Evolutionary conservation across 2,113 vertebrate genomes (phyloP), one percentile per base, ranked within the genome.

Genomic region (Aythya baeri): DNA sequence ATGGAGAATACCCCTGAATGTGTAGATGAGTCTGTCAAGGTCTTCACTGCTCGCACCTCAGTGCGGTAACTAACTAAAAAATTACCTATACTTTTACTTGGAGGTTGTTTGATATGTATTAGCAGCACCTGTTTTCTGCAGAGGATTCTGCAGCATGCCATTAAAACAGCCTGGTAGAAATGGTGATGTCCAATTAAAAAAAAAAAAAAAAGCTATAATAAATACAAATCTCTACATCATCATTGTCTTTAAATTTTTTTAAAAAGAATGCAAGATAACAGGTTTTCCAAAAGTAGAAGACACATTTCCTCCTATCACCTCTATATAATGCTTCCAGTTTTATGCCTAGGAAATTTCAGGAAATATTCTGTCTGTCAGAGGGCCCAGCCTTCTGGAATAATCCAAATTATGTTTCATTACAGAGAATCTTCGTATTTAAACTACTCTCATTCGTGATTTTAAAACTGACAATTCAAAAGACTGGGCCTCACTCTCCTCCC

Each of bases 381-480:
- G 31, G 11, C 9, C 32, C 43, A 44, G 32, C 18, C 65, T 75
- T 86, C 34, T 92, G 52, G 36, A 96, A 90, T 79, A 91, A 75
- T 78, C 55, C 77, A 90, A 68, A 88, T 68, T 75, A 74, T 44
- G 11, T 90, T 86, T 61, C 43, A 46, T 75, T 70, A 57, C 29
- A 74, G 76, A 81, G 90, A 75, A n/a, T 32, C 32, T 29, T 81
- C 25, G 55, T 90, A 70, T 78, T 90, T 67, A 83, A 94, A 43
- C 49, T 34, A 29, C 8, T 61, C 23, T 91, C 27, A 31, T 83
- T 86, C 52, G n/a, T 65, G 54, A 54, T 68, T 94, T 93, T 90
- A 54, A 90, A 90, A 72, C 27, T 84, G 90, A 27, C 17, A 36
- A 23, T 89, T 92, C 82, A 93, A 76, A 92, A 87, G 44, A 52